Base-by-base conservation (phyloP, 23 tunicate species). In the Ciona savignyi region DNA sequence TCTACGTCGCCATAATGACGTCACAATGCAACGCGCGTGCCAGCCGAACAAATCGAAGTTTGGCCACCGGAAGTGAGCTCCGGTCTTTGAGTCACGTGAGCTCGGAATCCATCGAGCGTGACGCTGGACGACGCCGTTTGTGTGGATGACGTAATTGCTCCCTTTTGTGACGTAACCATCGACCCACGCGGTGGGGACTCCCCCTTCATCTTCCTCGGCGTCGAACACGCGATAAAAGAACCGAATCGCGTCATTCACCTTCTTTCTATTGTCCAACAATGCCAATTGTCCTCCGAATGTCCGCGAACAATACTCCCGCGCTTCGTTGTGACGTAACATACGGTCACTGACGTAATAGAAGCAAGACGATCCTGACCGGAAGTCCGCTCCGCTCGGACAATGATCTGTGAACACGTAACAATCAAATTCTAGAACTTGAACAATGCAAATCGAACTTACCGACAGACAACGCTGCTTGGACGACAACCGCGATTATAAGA, bases 151-250 rank as follows among this genome's bases (percentile, higher is more conserved):
- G 63, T 67, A 28, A 21, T 29, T 66, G 6, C 83, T 85, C 32
- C 74, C 83, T 25, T 56, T 60, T 15, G 78, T 25, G 82, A 81
- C 77, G 21, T 63, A 42, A 15, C 90, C 90, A 27, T 67, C 83
- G 2, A 67, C 77, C 90, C 90, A 85, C 4, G 90, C 90, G 1
- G 90, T 85, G 0, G 90, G 90, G 25, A 35, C 71, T 11, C 83
- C 78, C 28, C 77, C 79, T 23, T 56, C 34, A 28, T 24, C 24
- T 26, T 66, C 65, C 22, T 73, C 74, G 28, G 71, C 90, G 27
- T 65, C 68, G 48, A 78, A 78, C 0, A 72, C 63, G 6, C 33
- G 22, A 70, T 78, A 51, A 34, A 85, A 73, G 60, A 63, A 85
- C 23, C 72, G 27, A 60, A 73, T 63, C 33, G 81, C 51, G 30